phyloP scores from a whole-genome alignment of 2,797 vertebrate genomes.

The Gastrophryne carolinensis region DNA sequence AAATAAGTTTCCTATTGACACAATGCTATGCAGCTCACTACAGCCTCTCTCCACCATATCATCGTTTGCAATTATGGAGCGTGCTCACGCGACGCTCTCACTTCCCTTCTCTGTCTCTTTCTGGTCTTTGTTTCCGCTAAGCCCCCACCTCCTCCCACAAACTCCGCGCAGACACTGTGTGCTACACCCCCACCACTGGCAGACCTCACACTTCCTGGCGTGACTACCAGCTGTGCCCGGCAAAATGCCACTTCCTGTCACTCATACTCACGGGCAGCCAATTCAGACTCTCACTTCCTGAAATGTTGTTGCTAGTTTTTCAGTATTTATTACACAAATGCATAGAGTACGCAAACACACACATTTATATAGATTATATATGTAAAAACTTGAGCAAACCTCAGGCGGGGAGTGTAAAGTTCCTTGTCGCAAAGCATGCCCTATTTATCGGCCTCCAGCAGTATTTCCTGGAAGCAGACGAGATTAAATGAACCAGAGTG shows the following conservation, averaged over 20 bases:
- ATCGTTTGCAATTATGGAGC: background rate
- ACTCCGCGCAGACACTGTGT: slow-evolving; percentile 27
- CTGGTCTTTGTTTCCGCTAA: slow-evolving; percentile 26
- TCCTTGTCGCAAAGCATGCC: background rate
- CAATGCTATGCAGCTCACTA: too few relatives aligned
- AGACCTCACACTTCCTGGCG: slow-evolving; percentile 52
- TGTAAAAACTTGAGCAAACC: background rate
- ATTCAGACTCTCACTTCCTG: slow-evolving; percentile 36
- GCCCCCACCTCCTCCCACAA: slow-evolving; percentile 13
- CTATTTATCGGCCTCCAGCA: background rate
- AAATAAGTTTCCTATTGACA: too few relatives aligned
- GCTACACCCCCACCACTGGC: background rate
- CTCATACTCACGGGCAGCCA: slow-evolving; percentile 24
- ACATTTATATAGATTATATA: too few relatives aligned
- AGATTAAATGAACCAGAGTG: slow-evolving; percentile 18
- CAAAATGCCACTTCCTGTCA: slow-evolving; percentile 48
- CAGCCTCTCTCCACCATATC: too few relatives aligned
- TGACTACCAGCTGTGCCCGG: slow-evolving; percentile 51
- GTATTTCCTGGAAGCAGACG: slow-evolving; percentile 30
- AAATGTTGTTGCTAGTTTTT: slow-evolving; percentile 6
- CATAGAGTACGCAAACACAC: too few relatives aligned
- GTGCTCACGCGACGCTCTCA: slow-evolving; percentile 30
- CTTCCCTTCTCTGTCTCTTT: slow-evolving; percentile 33
- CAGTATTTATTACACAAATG: background rate
- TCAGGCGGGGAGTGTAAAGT: background rate